Evolutionary conservation across 2,888 invertebrate genomes (phyloP).

Genomic region (Spilarctia lutea): DNA sequence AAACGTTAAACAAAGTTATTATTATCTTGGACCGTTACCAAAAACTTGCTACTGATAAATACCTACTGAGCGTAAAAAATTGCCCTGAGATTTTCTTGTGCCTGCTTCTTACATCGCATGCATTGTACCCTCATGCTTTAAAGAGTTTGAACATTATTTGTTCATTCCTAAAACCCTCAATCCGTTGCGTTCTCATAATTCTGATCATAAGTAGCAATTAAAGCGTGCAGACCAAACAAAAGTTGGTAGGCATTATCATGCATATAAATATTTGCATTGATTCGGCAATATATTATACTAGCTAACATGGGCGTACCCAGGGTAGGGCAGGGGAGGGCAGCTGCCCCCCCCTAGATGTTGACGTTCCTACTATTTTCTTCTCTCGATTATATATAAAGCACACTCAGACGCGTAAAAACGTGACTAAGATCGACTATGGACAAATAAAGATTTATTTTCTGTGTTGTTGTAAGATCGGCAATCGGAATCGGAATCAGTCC

Average conservation of each 20-base stretch:
- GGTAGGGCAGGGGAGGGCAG: no score
- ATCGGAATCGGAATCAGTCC: no score
- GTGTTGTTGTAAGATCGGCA: no score
- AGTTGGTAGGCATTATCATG: neutral
- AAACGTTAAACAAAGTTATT: slow-evolving; percentile 8
- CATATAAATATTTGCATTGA: no score
- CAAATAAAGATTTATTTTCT: no score
- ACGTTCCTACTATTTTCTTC: no score
- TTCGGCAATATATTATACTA: no score
- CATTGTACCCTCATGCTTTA: neutral
- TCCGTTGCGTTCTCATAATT: neutral
- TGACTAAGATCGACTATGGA: no score
- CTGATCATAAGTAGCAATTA: neutral
- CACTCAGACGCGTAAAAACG: no score
- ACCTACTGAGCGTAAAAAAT: neutral
- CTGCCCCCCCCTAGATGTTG: no score
- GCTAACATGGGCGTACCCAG: no score
- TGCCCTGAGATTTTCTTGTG: neutral
- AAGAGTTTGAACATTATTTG: neutral
- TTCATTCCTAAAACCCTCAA: neutral
- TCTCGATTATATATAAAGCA: no score
- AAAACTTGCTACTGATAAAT: neutral
- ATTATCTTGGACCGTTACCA: slow-evolving; percentile 1
- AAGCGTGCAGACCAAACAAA: neutral
- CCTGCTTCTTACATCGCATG: neutral